phyloP scores from a whole-genome alignment of 2,888 invertebrate genomes.

The Cynaeus angustus region DNA sequence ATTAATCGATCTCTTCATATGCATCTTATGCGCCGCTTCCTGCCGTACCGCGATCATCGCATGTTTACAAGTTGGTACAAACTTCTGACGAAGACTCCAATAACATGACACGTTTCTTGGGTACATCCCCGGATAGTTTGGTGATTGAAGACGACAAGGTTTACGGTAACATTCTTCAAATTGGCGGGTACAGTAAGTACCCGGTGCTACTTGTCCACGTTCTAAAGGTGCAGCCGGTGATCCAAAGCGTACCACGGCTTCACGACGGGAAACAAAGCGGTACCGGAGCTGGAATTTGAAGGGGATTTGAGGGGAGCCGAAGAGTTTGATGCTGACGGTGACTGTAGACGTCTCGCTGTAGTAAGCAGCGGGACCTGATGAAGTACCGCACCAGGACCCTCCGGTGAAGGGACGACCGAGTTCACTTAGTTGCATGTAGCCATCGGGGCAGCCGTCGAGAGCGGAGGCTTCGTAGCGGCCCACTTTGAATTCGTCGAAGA shows the following conservation, averaged over 20 bases:
- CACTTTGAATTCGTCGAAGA: conserved; percentile 91
- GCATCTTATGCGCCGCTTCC: conserved; percentile 83
- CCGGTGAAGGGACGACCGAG: conserved; percentile 90
- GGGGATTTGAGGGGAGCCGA: conserved; percentile 82
- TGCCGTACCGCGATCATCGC: conserved; percentile 92
- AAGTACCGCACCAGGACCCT: conserved; percentile 92
- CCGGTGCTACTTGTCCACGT: conserved; percentile 85
- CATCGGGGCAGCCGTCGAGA: conserved; percentile 88
- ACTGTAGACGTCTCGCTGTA: conserved; percentile 94
- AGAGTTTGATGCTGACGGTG: conserved; percentile 87
- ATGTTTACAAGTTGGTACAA: conserved; percentile 91
- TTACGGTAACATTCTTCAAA: conserved; percentile 90
- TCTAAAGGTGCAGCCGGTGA: conserved; percentile 85
- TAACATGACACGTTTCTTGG: conserved; percentile 93
- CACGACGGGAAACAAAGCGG: conserved; percentile 86
- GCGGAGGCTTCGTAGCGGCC: conserved; percentile 86
- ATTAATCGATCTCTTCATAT: conserved; percentile 79
- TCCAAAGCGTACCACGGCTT: conserved; percentile 87
- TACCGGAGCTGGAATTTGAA: conserved; percentile 87
- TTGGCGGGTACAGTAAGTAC: conserved; percentile 80
- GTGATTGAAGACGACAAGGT: conserved; percentile 89
- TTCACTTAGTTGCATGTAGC: conserved; percentile 91
- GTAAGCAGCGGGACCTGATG: conserved; percentile 87
- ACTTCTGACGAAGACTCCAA: conserved; percentile 89
- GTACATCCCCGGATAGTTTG: conserved; percentile 93